Conservation (phyloP, 2,113 vertebrate genomes). For the Hyperopisus bebe region DNA sequence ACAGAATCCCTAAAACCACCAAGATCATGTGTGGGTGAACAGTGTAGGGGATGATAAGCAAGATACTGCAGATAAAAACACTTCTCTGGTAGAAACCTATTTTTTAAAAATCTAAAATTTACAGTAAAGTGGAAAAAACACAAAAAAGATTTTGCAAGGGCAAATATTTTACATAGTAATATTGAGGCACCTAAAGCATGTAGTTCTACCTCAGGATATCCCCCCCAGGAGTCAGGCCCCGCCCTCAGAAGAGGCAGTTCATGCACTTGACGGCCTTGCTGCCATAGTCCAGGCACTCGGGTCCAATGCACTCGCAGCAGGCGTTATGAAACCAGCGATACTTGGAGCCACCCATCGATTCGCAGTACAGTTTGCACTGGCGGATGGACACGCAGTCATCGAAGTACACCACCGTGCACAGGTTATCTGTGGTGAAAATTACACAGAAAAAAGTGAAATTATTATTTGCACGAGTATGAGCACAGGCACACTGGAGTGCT, state of each 20-base stretch:
- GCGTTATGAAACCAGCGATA: slow-evolving; percentile 99
- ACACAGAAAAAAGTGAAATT: not conserved
- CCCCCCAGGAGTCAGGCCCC: not conserved
- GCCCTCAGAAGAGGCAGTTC: slow-evolving; percentile 89
- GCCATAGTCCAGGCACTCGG: slow-evolving; percentile 94
- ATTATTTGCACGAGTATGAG: not conserved
- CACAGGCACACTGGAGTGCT: not conserved
- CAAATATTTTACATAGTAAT: slow-evolving; percentile 52
- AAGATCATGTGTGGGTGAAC: slow-evolving; percentile 42
- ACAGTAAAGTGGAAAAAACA: slow-evolving; percentile 52
- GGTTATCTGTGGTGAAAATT: slow-evolving; percentile 57
- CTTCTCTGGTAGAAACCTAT: slow-evolving; percentile 51
- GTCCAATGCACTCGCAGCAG: slow-evolving; percentile 96
- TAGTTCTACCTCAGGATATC: slow-evolving; percentile 29
- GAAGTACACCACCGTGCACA: slow-evolving; percentile 98
- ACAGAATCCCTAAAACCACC: slow-evolving; percentile 45
- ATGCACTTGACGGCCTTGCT: slow-evolving; percentile 93
- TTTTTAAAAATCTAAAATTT: slow-evolving; percentile 57
- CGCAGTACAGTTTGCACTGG: slow-evolving; percentile 94
- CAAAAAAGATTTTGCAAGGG: slow-evolving; percentile 47
- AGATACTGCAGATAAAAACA: slow-evolving; percentile 42
- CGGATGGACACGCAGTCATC: slow-evolving; percentile 98
- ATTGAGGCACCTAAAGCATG: slow-evolving; percentile 44
- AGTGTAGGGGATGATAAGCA: slow-evolving; percentile 29
- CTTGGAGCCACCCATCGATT: slow-evolving; percentile 97